Conservation (phyloP, 2,888 invertebrate species). For the Sarcophaga caerulescens region DNA sequence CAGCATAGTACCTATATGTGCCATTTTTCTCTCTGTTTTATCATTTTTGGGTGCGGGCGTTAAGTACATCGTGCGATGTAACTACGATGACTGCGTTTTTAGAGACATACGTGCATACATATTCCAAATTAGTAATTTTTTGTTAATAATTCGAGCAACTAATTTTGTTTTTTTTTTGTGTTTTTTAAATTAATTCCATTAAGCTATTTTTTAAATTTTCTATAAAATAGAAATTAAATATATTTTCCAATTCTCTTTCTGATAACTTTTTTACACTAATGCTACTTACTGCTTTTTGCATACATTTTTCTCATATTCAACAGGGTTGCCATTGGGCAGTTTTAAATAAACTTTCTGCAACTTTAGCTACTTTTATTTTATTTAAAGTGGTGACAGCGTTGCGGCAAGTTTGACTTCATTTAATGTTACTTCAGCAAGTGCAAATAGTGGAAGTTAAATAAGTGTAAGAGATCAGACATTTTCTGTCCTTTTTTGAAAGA, state of each 20-base stretch:
- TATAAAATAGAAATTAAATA: constrained; percentile 4
- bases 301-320: constrained; percentile 23
- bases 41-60: constrained; percentile 59
- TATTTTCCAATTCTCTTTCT: constrained; percentile 43
- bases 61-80: neutral
- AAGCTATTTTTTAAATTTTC: constrained; percentile 4
- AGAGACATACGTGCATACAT: no score
- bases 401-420: no score
- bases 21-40: constrained; percentile 57
- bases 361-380: no score
- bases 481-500: no score
- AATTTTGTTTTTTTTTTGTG: neutral
- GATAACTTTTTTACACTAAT: constrained; percentile 43
- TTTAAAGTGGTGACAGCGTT: no score
- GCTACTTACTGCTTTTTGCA: constrained; percentile 46
- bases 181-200: neutral
- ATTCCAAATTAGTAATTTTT: no score
- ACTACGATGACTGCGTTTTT: constrained; percentile 13
- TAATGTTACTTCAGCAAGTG: no score
- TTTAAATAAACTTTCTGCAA: no score
- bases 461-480: no score
- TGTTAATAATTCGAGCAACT: no score
- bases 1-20: neutral
- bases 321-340: neutral
- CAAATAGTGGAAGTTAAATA: no score